A percentile compares a stretch with the other conserved stretches of the same genome.
These are phyloP conservation scores for Lithophane socia DNA, from an alignment of 2,888 invertebrate species.

Conservation along the genomic window DNA sequence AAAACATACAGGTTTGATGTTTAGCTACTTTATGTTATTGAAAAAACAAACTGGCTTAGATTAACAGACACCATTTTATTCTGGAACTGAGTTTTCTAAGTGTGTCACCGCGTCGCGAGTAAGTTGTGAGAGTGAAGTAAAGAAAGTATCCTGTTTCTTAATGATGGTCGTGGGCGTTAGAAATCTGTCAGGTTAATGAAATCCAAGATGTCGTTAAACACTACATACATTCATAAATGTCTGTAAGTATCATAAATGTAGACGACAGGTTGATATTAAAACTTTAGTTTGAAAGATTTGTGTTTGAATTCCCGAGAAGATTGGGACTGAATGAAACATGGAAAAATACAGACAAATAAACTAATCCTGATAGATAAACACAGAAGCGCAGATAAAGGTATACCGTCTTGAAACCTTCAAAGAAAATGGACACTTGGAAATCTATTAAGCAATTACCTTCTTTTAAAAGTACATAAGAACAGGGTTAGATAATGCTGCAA, in stretches of 20 bases:
- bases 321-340: not conserved
- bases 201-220: slow-evolving; percentile 42
- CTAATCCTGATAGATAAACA: not conserved
- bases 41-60: not conserved
- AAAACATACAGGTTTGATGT: not conserved
- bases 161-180: slow-evolving; percentile 56
- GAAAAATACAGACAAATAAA: not conserved
- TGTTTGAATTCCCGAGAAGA: not conserved
- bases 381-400: not conserved
- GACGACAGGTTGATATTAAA: not conserved
- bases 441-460: not conserved
- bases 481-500: not conserved
- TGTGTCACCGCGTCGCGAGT: slow-evolving; percentile 35
- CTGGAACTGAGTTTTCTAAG: slow-evolving; percentile 34
- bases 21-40: not conserved
- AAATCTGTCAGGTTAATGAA: slow-evolving; percentile 51
- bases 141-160: slow-evolving; percentile 59
- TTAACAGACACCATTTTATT: slow-evolving; percentile 19
- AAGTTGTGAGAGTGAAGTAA: slow-evolving; percentile 53
- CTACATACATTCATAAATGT: slow-evolving; percentile 27
- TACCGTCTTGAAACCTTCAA: not conserved
- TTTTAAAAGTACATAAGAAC: not conserved
- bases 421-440: not conserved
- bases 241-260: slow-evolving; percentile 20
- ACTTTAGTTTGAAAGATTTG: not conserved